These are phyloP conservation scores for Dicranocentrus wangi DNA, from an alignment of 2,888 invertebrate species.

Conservation along the genomic window DNA sequence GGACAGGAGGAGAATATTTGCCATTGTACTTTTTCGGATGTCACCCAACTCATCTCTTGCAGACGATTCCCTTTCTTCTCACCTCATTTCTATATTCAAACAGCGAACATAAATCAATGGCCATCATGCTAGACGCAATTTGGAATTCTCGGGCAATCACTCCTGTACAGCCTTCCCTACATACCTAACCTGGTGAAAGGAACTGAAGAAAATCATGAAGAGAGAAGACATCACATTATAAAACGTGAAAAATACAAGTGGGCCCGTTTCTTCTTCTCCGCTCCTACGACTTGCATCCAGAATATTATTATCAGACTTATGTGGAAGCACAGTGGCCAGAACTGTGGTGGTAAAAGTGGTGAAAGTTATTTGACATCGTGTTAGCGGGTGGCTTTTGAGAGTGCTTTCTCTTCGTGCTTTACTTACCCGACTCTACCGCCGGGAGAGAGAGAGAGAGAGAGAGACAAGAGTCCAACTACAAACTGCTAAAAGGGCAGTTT, in stretches of 20 bases:
- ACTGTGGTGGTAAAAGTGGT: constrained; percentile 16
- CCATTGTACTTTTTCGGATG: no score
- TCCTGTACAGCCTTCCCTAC: not conserved
- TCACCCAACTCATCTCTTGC: no score
- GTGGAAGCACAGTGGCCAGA: not conserved
- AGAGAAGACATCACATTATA: not conserved
- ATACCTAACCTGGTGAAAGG: not conserved
- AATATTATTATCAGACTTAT: not conserved
- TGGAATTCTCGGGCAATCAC: not conserved
- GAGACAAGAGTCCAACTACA: not conserved
- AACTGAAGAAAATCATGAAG: not conserved
- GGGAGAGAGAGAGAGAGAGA: not conserved
- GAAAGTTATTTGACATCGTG: constrained; percentile 17
- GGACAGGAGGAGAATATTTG: no score
- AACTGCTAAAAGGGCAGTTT: not conserved
- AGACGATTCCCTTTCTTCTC: not conserved
- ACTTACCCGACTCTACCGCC: not conserved
- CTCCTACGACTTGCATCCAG: not conserved
- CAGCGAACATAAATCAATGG: constrained; percentile 13
- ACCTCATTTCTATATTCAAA: not conserved
- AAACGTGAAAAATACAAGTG: constrained; percentile 2
- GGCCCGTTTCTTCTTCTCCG: no score
- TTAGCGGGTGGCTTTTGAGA: not conserved
- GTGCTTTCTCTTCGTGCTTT: not conserved
- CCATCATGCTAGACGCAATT: not conserved